phyloP scores from a whole-genome alignment of 2,113 vertebrate species.

The Columba livia region DNA sequence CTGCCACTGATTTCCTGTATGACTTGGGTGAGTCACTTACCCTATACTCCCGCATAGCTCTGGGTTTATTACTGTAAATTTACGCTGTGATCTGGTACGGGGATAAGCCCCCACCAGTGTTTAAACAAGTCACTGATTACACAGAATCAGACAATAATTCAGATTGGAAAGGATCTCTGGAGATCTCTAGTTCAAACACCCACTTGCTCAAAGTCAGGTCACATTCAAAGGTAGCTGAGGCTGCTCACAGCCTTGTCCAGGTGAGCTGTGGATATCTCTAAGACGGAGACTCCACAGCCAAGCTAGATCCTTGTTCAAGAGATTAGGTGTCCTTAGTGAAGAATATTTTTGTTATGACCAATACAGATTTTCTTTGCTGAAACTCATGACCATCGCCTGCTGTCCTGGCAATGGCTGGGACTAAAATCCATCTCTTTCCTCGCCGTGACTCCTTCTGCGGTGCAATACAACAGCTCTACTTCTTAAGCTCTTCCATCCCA shows the following conservation, averaged over 20 bases:
- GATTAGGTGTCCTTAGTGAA: background rate
- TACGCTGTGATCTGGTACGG: background rate
- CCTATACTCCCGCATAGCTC: background rate
- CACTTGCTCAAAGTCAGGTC: background rate
- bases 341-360: background rate
- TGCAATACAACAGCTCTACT: background rate
- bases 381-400: background rate
- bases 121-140: background rate
- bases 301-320: background rate
- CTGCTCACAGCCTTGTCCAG: background rate
- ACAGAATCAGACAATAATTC: background rate
- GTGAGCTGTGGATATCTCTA: background rate
- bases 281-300: background rate
- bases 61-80: background rate
- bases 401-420: background rate
- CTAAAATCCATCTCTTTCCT: background rate
- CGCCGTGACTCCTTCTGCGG: background rate
- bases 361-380: background rate
- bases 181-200: background rate
- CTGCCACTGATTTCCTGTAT: background rate
- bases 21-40: constrained; percentile 6
- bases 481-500: background rate
- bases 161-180: background rate
- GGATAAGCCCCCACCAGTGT: background rate
- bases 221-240: background rate